phyloP scores from a whole-genome alignment of 2,888 invertebrate genomes.

The Nymphalis c-album region DNA sequence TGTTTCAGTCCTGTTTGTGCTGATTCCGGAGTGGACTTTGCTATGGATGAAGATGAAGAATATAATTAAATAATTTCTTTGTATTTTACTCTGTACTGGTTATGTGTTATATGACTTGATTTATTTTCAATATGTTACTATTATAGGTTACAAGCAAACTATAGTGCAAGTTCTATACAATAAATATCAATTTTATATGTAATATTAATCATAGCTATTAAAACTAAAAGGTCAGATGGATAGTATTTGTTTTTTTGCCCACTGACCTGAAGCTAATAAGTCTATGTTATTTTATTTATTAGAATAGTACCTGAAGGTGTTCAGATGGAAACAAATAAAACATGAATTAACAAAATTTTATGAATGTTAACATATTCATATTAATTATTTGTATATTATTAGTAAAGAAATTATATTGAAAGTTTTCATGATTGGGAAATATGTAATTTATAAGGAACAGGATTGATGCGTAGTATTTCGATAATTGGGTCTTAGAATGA shows the following conservation, averaged over 20 bases:
- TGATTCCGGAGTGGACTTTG: slow-evolving; percentile 91
- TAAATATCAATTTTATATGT: slow-evolving; percentile 13
- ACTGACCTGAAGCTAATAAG: slow-evolving; percentile 11
- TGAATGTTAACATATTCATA: neutral
- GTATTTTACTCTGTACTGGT: slow-evolving; percentile 19
- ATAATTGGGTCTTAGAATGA: neutral
- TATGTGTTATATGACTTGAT: slow-evolving; percentile 12
- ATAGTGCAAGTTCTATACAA: slow-evolving; percentile 8
- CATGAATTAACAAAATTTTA: neutral
- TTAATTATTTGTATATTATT: slow-evolving; percentile 2
- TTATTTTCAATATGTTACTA: slow-evolving; percentile 9
- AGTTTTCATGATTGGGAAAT: neutral
- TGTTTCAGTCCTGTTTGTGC: slow-evolving; percentile 88
- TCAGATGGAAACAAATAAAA: slow-evolving; percentile 2
- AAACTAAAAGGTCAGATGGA: slow-evolving; percentile 24
- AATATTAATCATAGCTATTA: slow-evolving; percentile 2
- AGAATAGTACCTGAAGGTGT: slow-evolving; percentile 12
- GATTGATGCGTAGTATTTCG: neutral
- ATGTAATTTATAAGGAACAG: neutral
- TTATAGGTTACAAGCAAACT: slow-evolving; percentile 2
- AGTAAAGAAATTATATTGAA: neutral
- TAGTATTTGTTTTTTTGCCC: slow-evolving; percentile 28
- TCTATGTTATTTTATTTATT: slow-evolving; percentile 8
- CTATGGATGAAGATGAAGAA: slow-evolving; percentile 92
- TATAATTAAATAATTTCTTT: slow-evolving; percentile 56